phyloP scores from a whole-genome alignment of 2,113 vertebrate species.

The Pseudopipra pipra region DNA sequence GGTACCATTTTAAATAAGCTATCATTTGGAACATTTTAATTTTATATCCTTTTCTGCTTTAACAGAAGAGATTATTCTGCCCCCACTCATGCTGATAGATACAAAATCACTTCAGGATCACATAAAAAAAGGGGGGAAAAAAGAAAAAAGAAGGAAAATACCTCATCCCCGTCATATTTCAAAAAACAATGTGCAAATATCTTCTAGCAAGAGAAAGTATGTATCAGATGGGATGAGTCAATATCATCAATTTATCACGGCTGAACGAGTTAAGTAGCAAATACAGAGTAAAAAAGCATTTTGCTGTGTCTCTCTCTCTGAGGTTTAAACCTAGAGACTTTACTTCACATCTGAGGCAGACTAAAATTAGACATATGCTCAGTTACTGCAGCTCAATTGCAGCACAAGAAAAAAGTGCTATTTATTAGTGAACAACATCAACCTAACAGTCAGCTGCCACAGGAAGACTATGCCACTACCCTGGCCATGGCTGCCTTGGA shows the following conservation, averaged over 20 bases:
- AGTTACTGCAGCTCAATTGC: background rate
- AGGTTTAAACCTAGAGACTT: background rate
- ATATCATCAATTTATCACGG: background rate
- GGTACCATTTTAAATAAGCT: background rate
- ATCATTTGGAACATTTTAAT: background rate
- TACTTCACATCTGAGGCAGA: background rate
- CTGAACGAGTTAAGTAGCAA: background rate
- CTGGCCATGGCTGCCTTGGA: background rate
- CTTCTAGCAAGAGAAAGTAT: background rate
- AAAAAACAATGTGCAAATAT: background rate
- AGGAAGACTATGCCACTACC: rapidly evolving
- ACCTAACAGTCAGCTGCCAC: background rate
- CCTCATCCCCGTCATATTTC: background rate
- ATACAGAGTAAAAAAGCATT: background rate
- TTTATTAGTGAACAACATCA: background rate
- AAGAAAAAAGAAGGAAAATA: background rate
- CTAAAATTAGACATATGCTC: background rate
- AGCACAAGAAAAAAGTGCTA: background rate
- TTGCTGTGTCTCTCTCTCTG: background rate
- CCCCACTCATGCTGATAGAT: background rate
- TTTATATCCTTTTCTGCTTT: background rate
- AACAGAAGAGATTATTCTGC: background rate
- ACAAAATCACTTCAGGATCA: background rate
- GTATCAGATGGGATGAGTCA: background rate
- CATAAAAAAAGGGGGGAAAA: background rate